Evolutionary conservation across 2,113 vertebrate species (phyloP).

Genomic region (Crotalus tigris): DNA sequence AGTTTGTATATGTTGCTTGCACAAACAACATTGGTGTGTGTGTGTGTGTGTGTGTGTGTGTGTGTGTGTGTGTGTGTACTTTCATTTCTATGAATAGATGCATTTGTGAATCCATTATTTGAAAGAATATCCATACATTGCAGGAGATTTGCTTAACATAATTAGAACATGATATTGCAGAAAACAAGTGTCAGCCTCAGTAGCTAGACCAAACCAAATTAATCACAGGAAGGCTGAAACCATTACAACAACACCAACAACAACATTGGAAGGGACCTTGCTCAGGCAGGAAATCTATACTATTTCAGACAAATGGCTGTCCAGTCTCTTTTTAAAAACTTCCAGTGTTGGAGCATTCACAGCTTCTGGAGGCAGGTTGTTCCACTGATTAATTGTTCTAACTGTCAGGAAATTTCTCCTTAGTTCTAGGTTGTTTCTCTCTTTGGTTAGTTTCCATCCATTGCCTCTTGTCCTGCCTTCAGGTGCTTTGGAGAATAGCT

Average conservation of each 20-base stretch:
- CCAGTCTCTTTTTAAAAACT: too few relatives aligned
- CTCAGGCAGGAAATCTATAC: too few relatives aligned
- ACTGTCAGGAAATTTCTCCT: too few relatives aligned
- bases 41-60: background rate
- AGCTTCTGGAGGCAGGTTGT: too few relatives aligned
- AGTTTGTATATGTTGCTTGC: background rate
- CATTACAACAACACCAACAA: background rate
- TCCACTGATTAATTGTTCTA: too few relatives aligned
- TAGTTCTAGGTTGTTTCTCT: too few relatives aligned
- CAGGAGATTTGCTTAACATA: background rate
- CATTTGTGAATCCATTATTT: background rate
- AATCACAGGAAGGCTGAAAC: background rate
- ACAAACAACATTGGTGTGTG: background rate
- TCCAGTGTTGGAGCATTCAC: too few relatives aligned
- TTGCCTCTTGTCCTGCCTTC: too few relatives aligned
- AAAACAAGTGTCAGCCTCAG: background rate
- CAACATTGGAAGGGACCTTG: too few relatives aligned
- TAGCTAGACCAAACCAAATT: background rate
- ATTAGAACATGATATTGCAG: background rate
- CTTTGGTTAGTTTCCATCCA: too few relatives aligned
- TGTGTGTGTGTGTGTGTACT: background rate
- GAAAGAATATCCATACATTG: background rate
- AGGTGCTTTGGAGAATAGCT: too few relatives aligned
- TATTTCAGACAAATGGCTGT: too few relatives aligned
- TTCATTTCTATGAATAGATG: background rate